These are phyloP conservation scores for Sorex fumeus DNA, from an alignment of 2,113 vertebrate genomes.

Conservation along the genomic window DNA sequence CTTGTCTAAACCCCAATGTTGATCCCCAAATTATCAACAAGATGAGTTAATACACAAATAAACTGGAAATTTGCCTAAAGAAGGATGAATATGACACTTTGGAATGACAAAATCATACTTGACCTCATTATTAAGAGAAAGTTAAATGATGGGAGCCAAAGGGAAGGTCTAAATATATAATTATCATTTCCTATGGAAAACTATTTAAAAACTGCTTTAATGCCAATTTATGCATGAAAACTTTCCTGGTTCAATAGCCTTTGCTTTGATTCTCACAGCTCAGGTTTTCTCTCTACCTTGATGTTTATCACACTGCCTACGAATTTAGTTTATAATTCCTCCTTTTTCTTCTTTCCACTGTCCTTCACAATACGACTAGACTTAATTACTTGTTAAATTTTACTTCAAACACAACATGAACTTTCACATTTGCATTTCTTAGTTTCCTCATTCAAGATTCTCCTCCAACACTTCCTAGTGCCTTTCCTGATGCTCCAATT, in stretches of 20 bases:
- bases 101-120: constrained; percentile 47
- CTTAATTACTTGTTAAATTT: neutral
- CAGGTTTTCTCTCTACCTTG: neutral
- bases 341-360: neutral
- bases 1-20: constrained; percentile 2
- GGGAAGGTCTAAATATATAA: neutral
- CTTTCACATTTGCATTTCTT: neutral
- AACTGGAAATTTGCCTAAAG: constrained; percentile 63
- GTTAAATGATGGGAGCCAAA: neutral
- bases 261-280: neutral
- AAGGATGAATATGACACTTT: constrained; percentile 47
- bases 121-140: constrained; percentile 12
- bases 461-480: neutral
- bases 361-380: neutral
- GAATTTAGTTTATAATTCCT: neutral
- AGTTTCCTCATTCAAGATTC: neutral
- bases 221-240: neutral
- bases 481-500: neutral
- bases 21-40: neutral
- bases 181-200: neutral
- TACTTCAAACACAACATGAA: neutral
- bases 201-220: neutral
- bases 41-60: neutral
- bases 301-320: neutral
- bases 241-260: neutral